A percentile compares a stretch with the other conserved stretches of the same genome.
These are phyloP conservation scores for Hypocryptadius cinnamomeus DNA, from an alignment of 2,113 vertebrate species.

Conservation along the genomic window DNA sequence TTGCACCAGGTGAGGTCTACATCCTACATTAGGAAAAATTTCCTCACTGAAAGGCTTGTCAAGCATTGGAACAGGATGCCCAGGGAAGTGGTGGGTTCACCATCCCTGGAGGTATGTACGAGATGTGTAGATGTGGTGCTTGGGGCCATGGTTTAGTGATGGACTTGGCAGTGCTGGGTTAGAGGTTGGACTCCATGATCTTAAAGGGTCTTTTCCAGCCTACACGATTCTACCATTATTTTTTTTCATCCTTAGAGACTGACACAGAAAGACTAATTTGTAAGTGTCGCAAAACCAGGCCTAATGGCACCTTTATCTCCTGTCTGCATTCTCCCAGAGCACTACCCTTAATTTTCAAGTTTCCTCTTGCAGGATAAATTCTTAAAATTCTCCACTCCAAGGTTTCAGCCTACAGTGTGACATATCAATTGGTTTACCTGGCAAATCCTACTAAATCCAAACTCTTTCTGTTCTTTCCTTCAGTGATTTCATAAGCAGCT, in stretches of 20 bases:
- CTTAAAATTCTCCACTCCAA: neutral
- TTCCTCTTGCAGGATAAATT: neutral
- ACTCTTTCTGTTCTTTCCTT: neutral
- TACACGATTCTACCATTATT: neutral
- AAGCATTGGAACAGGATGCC: neutral
- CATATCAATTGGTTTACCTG: neutral
- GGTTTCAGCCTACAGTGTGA: neutral
- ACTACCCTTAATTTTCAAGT: neutral
- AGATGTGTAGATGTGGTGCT: neutral
- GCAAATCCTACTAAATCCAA: slow-evolving; percentile 1
- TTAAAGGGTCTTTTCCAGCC: neutral
- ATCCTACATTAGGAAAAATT: neutral
- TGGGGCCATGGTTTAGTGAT: neutral
- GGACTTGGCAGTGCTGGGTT: neutral
- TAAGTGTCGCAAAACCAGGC: neutral
- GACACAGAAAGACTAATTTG: neutral
- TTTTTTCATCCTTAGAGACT: neutral
- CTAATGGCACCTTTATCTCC: neutral
- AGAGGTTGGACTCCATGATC: neutral
- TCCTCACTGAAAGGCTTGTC: neutral
- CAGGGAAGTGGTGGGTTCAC: neutral
- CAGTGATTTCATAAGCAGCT: neutral
- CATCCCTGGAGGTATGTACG: neutral
- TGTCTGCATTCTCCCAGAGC: neutral
- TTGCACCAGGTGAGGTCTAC: neutral